Conservation (phyloP, 2,113 vertebrate species). For the Calyptomena viridis region DNA sequence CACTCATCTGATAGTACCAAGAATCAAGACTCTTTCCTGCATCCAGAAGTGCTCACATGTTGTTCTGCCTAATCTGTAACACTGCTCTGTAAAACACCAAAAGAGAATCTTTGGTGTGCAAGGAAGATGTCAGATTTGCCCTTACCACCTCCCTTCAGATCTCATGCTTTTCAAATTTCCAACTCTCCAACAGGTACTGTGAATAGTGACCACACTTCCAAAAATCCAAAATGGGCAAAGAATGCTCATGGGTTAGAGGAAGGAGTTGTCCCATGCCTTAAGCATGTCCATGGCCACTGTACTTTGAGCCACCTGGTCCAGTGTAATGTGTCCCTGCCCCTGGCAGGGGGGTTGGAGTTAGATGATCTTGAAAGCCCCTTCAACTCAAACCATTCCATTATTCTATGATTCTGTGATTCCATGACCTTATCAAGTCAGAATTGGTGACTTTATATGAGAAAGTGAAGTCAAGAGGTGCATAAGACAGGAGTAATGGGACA, state of each 20-base stretch:
- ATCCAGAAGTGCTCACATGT: neutral
- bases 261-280: neutral
- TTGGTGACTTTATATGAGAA: neutral
- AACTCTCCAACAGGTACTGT: neutral
- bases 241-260: neutral
- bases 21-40: neutral
- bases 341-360: neutral
- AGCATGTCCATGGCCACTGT: neutral
- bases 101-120: neutral
- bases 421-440: neutral
- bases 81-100: neutral
- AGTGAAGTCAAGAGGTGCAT: neutral
- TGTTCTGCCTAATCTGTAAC: neutral
- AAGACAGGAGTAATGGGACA: neutral
- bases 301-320: neutral
- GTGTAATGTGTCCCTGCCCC: neutral
- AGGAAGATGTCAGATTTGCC: neutral
- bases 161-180: neutral
- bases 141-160: neutral
- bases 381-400: neutral
- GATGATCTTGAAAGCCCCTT: neutral
- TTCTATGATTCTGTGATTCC: neutral
- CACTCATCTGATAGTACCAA: neutral
- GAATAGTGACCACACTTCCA: neutral
- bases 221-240: neutral